phyloP scores from a whole-genome alignment of 2,797 vertebrate species.

The Mastacembelus armatus region DNA sequence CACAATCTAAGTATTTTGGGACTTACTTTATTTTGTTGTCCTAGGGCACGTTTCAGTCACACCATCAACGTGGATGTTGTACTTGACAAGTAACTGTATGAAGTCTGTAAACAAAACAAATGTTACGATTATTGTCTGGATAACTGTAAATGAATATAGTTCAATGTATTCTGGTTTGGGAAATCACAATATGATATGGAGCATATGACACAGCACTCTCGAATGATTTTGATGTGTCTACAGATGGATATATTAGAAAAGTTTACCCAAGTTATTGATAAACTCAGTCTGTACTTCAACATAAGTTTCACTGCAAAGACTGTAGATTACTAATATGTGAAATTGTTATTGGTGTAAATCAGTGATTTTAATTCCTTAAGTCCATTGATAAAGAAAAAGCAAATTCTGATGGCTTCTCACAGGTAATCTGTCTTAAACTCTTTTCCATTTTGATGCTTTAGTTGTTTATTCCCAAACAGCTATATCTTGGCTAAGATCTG shows the following conservation, averaged over 20 bases:
- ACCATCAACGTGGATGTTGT: constrained; percentile 27
- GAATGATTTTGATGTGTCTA: constrained; percentile 11
- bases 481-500: constrained; percentile 62
- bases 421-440: constrained; percentile 50
- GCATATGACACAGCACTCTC: constrained; percentile 2
- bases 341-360: constrained; percentile 66
- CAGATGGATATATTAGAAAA: constrained; percentile 54
- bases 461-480: constrained; percentile 52
- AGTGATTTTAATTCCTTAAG: constrained; percentile 49
- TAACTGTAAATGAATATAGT: background rate
- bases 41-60: constrained; percentile 15
- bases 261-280: constrained; percentile 68
- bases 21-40: constrained; percentile 17
- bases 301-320: constrained; percentile 47
- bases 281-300: constrained; percentile 13
- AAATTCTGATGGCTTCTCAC: constrained; percentile 51
- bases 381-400: constrained; percentile 37
- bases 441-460: constrained; percentile 53
- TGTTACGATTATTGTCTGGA: constrained; percentile 12
- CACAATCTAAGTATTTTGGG: constrained; percentile 13
- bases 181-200: constrained; percentile 9
- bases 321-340: constrained; percentile 54
- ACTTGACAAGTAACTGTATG: constrained; percentile 15
- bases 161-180: constrained; percentile 9
- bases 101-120: constrained; percentile 35